Conservation (phyloP, 1,140 invertebrate species). For the Tenebrio molitor region DNA sequence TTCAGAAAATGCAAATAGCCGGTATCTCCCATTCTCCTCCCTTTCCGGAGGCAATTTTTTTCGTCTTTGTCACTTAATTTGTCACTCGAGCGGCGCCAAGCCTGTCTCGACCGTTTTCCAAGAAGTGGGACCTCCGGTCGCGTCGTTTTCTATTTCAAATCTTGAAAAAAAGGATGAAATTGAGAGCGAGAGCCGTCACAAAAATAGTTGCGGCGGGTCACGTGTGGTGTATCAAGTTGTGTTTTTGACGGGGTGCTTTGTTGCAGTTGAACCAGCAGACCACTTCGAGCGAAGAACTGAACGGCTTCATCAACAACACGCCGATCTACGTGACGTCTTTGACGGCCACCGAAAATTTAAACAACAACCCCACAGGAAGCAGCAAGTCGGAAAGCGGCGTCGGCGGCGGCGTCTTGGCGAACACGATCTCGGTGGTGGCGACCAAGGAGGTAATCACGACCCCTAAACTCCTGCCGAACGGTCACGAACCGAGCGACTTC, state of each 20-base stretch:
- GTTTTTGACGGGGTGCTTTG: slow-evolving; percentile 4
- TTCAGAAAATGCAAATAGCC: background rate
- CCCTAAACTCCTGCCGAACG: slow-evolving; percentile 57
- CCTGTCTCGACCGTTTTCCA: too few species aligned
- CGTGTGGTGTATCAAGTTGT: background rate
- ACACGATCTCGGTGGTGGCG: slow-evolving; percentile 58
- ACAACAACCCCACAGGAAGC: slow-evolving; percentile 66
- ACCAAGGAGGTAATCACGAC: slow-evolving; percentile 50
- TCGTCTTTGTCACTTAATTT: background rate
- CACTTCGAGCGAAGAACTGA: slow-evolving; percentile 74
- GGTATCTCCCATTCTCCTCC: background rate
- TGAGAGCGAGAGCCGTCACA: too few species aligned
- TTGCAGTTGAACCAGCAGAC: slow-evolving; percentile 77
- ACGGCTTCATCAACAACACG: slow-evolving; percentile 80
- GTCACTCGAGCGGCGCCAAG: background rate
- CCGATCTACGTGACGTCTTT: slow-evolving; percentile 86
- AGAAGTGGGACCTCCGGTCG: background rate
- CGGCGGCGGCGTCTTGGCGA: slow-evolving; percentile 57
- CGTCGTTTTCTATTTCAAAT: background rate
- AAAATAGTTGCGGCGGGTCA: too few species aligned
- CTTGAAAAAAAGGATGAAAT: too few species aligned
- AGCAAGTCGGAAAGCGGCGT: slow-evolving; percentile 53
- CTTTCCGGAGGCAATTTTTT: background rate
- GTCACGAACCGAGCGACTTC: slow-evolving; percentile 47
- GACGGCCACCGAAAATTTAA: slow-evolving; percentile 73